Percentiles rank a stretch among this genome's conserved stretches.
Conservation (phyloP, 1,140 invertebrate species). For the Atta texana region DNA sequence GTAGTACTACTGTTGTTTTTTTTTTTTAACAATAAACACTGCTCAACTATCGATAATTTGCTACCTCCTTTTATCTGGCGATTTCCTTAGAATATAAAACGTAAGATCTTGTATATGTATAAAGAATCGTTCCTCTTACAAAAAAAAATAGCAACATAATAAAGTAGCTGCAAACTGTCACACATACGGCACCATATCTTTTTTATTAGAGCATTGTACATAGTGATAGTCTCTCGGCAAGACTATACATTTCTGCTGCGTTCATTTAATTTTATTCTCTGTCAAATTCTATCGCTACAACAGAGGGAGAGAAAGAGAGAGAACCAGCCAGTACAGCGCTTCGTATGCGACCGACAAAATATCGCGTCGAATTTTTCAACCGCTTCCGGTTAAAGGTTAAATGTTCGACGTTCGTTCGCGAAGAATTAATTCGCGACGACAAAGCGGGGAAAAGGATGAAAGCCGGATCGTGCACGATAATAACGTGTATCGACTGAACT, state of each 20-base stretch:
- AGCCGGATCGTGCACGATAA: constrained; percentile 45
- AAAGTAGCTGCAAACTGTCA: no score
- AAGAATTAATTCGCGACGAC: constrained; percentile 53
- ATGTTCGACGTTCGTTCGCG: constrained; percentile 36
- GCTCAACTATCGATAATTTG: no score
- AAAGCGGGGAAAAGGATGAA: constrained; percentile 43
- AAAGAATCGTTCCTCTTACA: neutral
- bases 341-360: constrained; percentile 15
- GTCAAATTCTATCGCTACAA: neutral
- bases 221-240: neutral
- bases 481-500: constrained; percentile 46
- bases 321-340: neutral
- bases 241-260: constrained; percentile 16
- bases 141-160: neutral
- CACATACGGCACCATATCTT: neutral
- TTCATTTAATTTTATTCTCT: constrained; percentile 41
- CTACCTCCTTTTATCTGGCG: no score
- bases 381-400: constrained; percentile 47
- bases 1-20: no score
- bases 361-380: constrained; percentile 16
- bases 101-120: no score
- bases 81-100: no score
- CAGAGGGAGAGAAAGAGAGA: no score
- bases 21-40: no score
- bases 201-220: neutral